Evolutionary conservation across 2,113 vertebrate species (phyloP).

Genomic region (Strigops habroptila): DNA sequence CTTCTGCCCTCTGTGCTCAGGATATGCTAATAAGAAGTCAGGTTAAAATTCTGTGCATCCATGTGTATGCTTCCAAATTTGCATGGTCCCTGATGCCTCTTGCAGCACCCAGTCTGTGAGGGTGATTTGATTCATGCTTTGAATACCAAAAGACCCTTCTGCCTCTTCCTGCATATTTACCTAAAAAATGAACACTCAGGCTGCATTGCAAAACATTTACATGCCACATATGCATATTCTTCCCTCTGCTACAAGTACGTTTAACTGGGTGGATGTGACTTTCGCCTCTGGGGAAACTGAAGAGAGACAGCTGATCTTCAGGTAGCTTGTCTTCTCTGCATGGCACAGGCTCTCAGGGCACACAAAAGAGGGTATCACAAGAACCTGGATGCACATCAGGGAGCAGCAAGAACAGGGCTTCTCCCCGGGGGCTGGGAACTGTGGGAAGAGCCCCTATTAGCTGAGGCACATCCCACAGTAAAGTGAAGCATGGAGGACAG

Average conservation of each 20-base stretch:
- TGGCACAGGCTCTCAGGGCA: accelerated
- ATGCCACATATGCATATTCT: not conserved
- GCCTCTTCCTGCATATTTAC: not conserved
- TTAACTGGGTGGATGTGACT: not conserved
- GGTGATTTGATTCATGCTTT: not conserved
- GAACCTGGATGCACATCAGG: not conserved
- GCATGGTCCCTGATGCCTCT: not conserved
- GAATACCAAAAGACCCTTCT: not conserved
- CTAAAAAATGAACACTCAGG: not conserved
- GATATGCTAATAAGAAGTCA: not conserved
- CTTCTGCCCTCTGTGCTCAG: not conserved
- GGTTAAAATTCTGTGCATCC: not conserved
- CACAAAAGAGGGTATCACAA: not conserved
- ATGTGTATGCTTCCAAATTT: not conserved
- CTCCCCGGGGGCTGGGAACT: accelerated
- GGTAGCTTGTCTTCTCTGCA: not conserved
- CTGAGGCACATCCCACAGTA: too few species aligned
- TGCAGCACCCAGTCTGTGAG: not conserved
- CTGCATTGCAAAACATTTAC: not conserved
- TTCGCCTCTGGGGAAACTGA: not conserved
- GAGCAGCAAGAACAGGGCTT: not conserved
- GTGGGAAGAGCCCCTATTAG: not conserved
- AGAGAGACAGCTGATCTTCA: not conserved
- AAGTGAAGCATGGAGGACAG: not conserved
- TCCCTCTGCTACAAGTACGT: not conserved